Base-by-base conservation (phyloP, 1,140 invertebrate genomes). In the Drosophila micromelanica region DNA sequence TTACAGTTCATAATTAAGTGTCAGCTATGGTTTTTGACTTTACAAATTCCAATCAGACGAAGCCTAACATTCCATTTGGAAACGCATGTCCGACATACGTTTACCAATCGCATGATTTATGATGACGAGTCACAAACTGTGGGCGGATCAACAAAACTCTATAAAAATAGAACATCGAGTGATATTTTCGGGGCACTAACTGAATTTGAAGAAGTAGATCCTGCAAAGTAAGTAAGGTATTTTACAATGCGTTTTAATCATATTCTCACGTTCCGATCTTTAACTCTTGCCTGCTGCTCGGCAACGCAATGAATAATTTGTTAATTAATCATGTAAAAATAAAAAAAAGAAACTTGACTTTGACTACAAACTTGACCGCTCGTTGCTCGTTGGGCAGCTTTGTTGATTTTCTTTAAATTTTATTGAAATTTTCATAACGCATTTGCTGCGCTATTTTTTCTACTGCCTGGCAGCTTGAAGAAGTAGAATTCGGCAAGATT, bases 11-110 rank as follows among this genome's bases (percentile, higher is more conserved):
- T 89, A 89, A 89, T 89, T 89, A 80, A 84, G 79, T 89, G 84
- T 87, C 84, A 89, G 76, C 79, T 75, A 89, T 80, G 84, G 76
- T 55, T 77, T 78, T 84, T 89, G 84, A 89, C 79, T 89, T 89
- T 77, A 84, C 84, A 82, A 87, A 86, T 86, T 87, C 82, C 78
- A 86, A 86, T 86, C 82, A 76, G 78, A 72, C 60, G 27, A 45
- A 32, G 52, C 69, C 54, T 13, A 37, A 70, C 43, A 68, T 65
- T 63, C 73, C 56, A 65, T 49, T 63, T 56, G 70, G 46, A 54
- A 38, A 76, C 71, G 56, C 71, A 69, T 80, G 60, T 54, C 37
- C 48, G 48, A 67, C 70, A 46, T 64, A 64, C 40, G 55, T 60
- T 63, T 43, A 59, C 61, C 75, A 71, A 76, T 73, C 52, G 12